phyloP scores from a whole-genome alignment of 2,888 invertebrate genomes.

The Coelinius sp. region DNA sequence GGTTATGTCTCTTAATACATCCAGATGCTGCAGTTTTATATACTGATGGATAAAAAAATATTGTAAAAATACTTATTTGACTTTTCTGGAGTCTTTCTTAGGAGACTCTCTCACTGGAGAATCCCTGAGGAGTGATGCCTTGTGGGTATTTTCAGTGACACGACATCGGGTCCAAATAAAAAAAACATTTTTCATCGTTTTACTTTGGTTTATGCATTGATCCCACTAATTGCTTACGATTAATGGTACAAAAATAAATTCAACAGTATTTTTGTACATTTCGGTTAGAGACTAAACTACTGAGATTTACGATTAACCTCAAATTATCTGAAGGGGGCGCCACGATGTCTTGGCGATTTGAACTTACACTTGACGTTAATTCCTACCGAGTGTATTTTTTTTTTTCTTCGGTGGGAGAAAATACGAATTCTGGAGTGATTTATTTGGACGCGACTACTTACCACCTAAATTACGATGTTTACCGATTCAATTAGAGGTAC shows the following conservation, averaged over 20 bases:
- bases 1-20: too few relatives aligned
- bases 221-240: constrained; percentile 23
- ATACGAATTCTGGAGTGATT: constrained; percentile 57
- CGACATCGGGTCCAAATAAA: not conserved
- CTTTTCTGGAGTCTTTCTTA: not conserved
- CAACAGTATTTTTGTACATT: not conserved
- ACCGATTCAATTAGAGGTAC: constrained; percentile 69
- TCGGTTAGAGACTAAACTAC: constrained; percentile 13
- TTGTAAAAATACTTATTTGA: not conserved
- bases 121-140: not conserved
- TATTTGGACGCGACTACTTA: constrained; percentile 64
- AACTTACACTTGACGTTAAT: not conserved
- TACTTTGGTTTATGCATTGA: not conserved
- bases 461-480: constrained; percentile 69
- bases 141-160: not conserved
- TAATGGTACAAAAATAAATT: constrained; percentile 19
- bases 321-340: not conserved
- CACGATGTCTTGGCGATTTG: not conserved
- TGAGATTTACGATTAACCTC: constrained; percentile 2
- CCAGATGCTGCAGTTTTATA: not conserved
- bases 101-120: not conserved
- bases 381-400: constrained; percentile 12
- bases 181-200: not conserved
- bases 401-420: too few relatives aligned
- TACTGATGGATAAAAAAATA: too few relatives aligned